phyloP scores from a whole-genome alignment of 2,797 vertebrate genomes.

The Falco columbarius region DNA sequence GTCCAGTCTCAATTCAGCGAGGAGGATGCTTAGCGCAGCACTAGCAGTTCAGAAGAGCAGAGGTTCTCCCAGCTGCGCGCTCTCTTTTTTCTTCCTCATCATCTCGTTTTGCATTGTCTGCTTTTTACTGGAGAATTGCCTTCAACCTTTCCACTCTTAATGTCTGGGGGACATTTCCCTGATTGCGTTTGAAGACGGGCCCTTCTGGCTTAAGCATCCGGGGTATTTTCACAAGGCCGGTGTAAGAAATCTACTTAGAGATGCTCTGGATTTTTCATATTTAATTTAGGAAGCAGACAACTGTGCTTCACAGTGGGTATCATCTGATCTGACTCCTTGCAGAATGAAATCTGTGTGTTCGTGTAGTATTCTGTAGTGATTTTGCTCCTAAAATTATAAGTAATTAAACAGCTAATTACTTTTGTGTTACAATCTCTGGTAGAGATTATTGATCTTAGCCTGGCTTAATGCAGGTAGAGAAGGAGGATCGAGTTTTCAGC shows the following conservation, averaged over 20 bases:
- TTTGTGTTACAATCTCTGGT: background rate
- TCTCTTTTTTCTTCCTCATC: background rate
- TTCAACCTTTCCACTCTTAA: background rate
- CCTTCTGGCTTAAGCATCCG: background rate
- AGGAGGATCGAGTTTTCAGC: background rate
- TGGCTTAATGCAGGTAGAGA: background rate
- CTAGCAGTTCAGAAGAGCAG: background rate
- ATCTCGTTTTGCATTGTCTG: background rate
- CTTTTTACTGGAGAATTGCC: background rate
- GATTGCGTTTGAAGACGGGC: background rate
- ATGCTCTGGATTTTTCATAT: background rate
- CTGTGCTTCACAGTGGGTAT: background rate
- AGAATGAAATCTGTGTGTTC: background rate
- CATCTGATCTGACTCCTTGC: background rate
- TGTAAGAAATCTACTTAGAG: background rate
- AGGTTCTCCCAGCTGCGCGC: background rate
- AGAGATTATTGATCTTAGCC: background rate
- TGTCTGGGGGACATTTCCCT: background rate
- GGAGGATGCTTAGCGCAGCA: background rate
- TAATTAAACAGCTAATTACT: background rate
- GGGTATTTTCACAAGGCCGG: background rate
- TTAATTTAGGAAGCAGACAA: background rate
- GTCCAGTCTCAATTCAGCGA: background rate
- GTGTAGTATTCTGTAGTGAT: background rate
- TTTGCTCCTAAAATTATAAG: background rate